Percentiles rank a stretch among this genome's conserved stretches.
phyloP scores from a whole-genome alignment of 2,113 vertebrate genomes.

The Tringa solitaria region DNA sequence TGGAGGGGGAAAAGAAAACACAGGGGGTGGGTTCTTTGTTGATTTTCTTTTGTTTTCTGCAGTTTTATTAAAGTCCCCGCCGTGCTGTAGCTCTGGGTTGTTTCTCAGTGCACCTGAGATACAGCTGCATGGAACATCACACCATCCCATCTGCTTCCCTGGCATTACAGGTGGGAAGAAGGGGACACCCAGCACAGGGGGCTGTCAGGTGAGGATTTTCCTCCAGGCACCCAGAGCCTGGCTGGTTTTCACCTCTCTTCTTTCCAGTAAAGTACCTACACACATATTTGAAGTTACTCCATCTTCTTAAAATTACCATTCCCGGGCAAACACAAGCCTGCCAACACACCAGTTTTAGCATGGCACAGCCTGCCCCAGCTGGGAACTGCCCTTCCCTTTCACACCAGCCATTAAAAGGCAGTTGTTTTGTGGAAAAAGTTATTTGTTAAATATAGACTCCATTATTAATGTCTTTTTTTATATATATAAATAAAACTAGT shows the following conservation, averaged over 20 bases:
- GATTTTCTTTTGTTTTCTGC: not conserved
- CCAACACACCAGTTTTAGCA: not conserved
- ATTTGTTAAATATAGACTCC: not conserved
- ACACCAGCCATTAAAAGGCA: not conserved
- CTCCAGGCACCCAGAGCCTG: not conserved
- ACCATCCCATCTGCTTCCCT: not conserved
- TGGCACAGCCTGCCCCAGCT: not conserved
- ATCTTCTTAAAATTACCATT: not conserved
- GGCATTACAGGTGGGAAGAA: not conserved
- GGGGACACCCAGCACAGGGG: not conserved
- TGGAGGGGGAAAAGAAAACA: not conserved
- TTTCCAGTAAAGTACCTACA: not conserved
- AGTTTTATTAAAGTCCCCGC: not conserved
- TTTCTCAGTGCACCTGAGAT: not conserved
- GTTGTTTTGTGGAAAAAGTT: not conserved
- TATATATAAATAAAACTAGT: not conserved
- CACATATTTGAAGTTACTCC: not conserved
- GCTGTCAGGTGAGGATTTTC: not conserved
- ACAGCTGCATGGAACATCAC: too few relatives aligned
- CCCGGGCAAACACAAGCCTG: not conserved
- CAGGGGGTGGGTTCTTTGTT: fast-evolving
- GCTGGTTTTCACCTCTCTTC: not conserved
- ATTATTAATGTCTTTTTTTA: not conserved
- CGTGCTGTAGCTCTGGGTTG: not conserved
- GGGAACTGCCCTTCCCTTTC: not conserved